phyloP scores from a whole-genome alignment of 2,888 invertebrate species.

The Hemicrepidius hirtus region DNA sequence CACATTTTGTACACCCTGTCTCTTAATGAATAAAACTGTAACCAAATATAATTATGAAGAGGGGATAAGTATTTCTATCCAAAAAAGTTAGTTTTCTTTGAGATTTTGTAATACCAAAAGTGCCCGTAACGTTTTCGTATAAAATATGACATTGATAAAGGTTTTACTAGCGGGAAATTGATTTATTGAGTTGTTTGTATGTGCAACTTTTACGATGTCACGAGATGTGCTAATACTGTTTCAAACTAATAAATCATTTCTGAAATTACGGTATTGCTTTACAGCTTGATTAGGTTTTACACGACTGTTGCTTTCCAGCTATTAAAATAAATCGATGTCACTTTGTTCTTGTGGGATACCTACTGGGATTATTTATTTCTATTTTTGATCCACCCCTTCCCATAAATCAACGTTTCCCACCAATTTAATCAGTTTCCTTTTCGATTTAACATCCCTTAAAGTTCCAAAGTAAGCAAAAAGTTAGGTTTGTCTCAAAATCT shows the following conservation, averaged over 20 bases:
- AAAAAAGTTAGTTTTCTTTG: conserved; percentile 4
- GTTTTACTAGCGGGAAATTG: conserved; percentile 35
- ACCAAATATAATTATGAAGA: too few relatives aligned
- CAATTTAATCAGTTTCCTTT: not conserved
- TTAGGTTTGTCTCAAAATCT: conserved; percentile 24
- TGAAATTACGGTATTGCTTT: conserved; percentile 36
- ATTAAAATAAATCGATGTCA: not conserved
- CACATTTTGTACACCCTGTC: too few relatives aligned
- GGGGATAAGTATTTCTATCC: not conserved
- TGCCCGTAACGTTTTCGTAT: conserved; percentile 24
- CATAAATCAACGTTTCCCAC: not conserved
- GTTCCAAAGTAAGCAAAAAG: conserved; percentile 9
- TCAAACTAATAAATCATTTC: conserved; percentile 35
- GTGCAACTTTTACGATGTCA: conserved; percentile 33
- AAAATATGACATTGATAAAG: conserved; percentile 25
- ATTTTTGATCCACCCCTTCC: too few relatives aligned
- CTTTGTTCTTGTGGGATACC: not conserved
- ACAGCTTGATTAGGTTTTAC: conserved; percentile 9
- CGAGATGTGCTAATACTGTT: conserved; percentile 36
- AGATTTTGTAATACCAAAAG: conserved; percentile 21
- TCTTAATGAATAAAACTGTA: too few relatives aligned
- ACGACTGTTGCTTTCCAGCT: not conserved
- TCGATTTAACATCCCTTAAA: not conserved
- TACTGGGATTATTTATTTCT: too few relatives aligned
- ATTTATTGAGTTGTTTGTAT: conserved; percentile 41